Base-by-base conservation (phyloP, 2,888 invertebrate genomes). In the Torymus tubicola region DNA sequence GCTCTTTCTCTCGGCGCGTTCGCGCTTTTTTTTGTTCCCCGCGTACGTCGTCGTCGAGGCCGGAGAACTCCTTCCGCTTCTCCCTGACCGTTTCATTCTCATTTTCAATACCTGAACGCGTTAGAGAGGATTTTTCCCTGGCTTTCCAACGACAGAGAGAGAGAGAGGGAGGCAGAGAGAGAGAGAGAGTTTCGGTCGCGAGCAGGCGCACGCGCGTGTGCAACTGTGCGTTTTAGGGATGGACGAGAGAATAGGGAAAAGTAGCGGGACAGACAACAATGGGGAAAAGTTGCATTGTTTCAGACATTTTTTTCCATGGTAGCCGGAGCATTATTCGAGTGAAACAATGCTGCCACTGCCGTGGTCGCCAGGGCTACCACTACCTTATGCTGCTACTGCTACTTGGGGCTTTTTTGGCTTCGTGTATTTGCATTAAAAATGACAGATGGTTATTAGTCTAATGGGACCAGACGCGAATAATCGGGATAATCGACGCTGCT, bases 211-310 rank as follows among this genome's bases (percentile, higher is more conserved):
- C 53, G 42, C 67, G 55, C 16, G 24, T 61, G 58, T 50, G 63
- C 53, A 5, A 50, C 21, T 24, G 24, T 53, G 42, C 24, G 61
- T 61, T 53, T 76, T 31, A 21, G 50, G 60, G 58, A 71, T 42
- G 52, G 58, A 57, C 21, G 65, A 71, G 69, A n/a, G 42, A 67
- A 67, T 57, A 70, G 65, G 57, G 57, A 75, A 80, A 68, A 78
- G 60, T 61, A 73, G 57, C 73, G 60, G 63, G 42, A 52, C 72
- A 80, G 83, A 84, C 84, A 83, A 71, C 83, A 83, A 81, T 76
- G 84, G 81, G 81, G 52, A 78, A 85, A 81, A 83, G 72, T 71
- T 79, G 80, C 78, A 78, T 81, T 82, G 77, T 75, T 82, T 81
- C 75, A 63, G 71, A 55, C 70, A 16, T n/a, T 61, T 75, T 68